phyloP scores from a whole-genome alignment of 2,113 vertebrate species.

The Sporophila hypoxantha region DNA sequence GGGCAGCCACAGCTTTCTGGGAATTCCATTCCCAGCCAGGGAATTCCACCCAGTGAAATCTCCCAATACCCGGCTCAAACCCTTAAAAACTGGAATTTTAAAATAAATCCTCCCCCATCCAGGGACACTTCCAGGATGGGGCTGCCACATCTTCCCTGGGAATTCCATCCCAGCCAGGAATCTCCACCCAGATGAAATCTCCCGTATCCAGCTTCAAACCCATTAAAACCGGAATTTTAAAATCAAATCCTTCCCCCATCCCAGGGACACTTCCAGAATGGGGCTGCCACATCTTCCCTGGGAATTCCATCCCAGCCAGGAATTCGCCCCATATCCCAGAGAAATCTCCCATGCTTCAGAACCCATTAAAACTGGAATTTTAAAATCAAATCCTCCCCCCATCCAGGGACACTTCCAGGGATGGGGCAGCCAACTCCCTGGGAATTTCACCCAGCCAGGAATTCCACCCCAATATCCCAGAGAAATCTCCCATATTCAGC shows the following conservation, averaged over 20 bases:
- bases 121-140: too few relatives aligned
- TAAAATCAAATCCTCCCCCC: background rate
- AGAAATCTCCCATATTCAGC: background rate
- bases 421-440: background rate
- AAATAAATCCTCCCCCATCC: fast-evolving
- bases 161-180: background rate
- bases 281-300: background rate
- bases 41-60: too few relatives aligned
- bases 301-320: background rate
- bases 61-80: too few relatives aligned
- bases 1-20: background rate
- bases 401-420: background rate
- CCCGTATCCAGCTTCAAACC: background rate
- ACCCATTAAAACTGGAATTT: background rate
- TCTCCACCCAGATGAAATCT: background rate
- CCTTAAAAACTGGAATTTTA: too few relatives aligned
- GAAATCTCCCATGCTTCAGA: background rate
- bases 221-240: background rate
- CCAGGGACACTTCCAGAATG: background rate
- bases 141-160: background rate
- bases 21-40: too few relatives aligned
- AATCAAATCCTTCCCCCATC: background rate
- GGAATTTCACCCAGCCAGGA: background rate
- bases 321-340: background rate
- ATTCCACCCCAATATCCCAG: background rate